Conservation (phyloP, 2,888 invertebrate genomes). For the Petrolisthes manimaculis region DNA sequence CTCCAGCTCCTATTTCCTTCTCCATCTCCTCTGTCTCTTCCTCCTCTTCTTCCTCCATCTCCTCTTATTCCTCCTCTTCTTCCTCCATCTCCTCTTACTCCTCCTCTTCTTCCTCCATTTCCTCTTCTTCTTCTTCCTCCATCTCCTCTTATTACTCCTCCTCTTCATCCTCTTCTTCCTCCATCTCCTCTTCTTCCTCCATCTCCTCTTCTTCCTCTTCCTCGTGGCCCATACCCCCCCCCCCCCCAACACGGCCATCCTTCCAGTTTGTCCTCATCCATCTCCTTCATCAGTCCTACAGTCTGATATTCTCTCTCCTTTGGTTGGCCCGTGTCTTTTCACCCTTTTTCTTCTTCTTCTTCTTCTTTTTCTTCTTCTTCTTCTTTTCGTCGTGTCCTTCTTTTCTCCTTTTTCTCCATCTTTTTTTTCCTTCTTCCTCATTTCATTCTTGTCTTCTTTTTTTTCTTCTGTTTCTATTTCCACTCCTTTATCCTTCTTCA, state of each 20-base stretch:
- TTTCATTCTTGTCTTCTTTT: not conserved
- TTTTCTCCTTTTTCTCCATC: not conserved
- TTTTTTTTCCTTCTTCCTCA: not conserved
- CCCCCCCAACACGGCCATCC: too few relatives aligned
- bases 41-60: not conserved
- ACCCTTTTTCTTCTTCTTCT: not conserved
- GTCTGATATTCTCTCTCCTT: not conserved
- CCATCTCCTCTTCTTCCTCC: not conserved
- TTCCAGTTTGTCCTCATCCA: too few relatives aligned
- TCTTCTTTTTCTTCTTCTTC: not conserved
- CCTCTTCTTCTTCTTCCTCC: not conserved
- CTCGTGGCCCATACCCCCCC: not conserved
- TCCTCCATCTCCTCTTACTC: not conserved
- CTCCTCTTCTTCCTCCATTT: not conserved
- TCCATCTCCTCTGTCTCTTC: not conserved
- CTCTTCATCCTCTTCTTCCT: not conserved
- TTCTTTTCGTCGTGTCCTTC: not conserved
- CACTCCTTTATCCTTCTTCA: not conserved
- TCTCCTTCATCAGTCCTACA: not conserved
- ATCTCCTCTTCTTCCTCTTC: not conserved
- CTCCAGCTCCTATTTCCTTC: not conserved
- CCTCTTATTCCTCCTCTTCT: not conserved
- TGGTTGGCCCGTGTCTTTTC: not conserved
- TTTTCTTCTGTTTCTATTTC: not conserved
- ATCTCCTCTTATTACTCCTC: not conserved